Conservation (phyloP, 2,888 invertebrate species). For the Bimastos eiseni region DNA sequence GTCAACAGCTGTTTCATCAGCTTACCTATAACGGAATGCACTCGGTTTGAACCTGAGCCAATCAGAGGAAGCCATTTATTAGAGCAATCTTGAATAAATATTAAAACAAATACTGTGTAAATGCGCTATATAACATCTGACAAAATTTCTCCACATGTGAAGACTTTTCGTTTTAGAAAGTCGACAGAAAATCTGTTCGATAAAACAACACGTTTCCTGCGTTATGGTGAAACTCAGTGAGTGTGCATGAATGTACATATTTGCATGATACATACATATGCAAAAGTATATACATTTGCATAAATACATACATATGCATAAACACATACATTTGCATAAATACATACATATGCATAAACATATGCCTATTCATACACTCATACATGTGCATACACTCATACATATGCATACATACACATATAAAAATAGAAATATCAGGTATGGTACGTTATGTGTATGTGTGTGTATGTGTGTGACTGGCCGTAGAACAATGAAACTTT, state of each 20-base stretch:
- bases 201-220: conserved; percentile 6
- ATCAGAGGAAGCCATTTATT: too few relatives aligned
- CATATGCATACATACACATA: neutral
- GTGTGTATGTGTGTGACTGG: too few relatives aligned
- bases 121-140: neutral
- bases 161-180: neutral
- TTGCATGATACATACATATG: neutral
- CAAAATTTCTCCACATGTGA: neutral
- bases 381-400: neutral
- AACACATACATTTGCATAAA: neutral
- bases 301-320: neutral
- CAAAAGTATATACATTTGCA: neutral
- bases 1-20: too few relatives aligned
- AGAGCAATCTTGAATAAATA: too few relatives aligned
- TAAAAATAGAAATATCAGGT: neutral
- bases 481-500: too few relatives aligned
- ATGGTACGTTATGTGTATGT: too few relatives aligned
- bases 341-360: neutral
- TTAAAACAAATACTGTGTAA: too few relatives aligned
- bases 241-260: neutral
- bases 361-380: neutral
- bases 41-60: too few relatives aligned
- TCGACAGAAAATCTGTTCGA: conserved; percentile 2
- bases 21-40: too few relatives aligned
- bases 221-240: neutral